Evolutionary conservation across 2,113 vertebrate species (phyloP).

Genomic region (Hippoglossus stenolepis): DNA sequence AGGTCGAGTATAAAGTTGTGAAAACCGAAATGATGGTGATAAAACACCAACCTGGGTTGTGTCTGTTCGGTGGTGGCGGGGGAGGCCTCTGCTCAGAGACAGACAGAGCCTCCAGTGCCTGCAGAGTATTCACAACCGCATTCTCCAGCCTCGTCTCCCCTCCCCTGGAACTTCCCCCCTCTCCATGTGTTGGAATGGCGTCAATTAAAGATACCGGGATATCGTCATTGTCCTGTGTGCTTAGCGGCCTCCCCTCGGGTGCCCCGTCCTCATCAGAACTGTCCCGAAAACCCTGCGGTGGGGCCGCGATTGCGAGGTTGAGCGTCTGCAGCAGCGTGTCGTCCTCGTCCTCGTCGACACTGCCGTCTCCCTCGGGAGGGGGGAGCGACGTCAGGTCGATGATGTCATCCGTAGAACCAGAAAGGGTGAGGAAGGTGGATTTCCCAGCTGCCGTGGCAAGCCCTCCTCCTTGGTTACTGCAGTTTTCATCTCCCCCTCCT

Average conservation of each 20-base stretch:
- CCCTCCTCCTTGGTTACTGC: slow-evolving; percentile 37
- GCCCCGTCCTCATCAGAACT: slow-evolving; percentile 91
- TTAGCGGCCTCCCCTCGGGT: slow-evolving; percentile 77
- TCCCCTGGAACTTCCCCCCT: slow-evolving; percentile 82
- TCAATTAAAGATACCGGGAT: slow-evolving; percentile 96
- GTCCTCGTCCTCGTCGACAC: slow-evolving; percentile 90
- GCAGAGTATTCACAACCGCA: slow-evolving; percentile 88
- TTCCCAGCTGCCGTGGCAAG: slow-evolving; percentile 81
- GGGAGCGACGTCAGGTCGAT: slow-evolving; percentile 96
- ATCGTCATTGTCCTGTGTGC: slow-evolving; percentile 81
- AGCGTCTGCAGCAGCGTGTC: slow-evolving; percentile 92
- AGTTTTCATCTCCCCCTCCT: slow-evolving; percentile 20
- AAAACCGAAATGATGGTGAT: background rate
- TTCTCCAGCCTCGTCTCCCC: slow-evolving; percentile 83
- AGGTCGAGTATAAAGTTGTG: too few species aligned
- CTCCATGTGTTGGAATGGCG: slow-evolving; percentile 87
- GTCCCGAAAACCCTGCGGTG: slow-evolving; percentile 94
- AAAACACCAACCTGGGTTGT: slow-evolving; percentile 91
- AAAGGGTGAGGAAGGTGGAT: slow-evolving; percentile 88
- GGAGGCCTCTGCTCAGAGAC: slow-evolving; percentile 88
- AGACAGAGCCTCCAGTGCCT: slow-evolving; percentile 90
- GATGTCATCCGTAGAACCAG: slow-evolving; percentile 95
- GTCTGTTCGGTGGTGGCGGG: slow-evolving; percentile 81
- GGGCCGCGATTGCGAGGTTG: slow-evolving; percentile 96
- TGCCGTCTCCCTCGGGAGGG: slow-evolving; percentile 90